Percentiles rank a stretch among this genome's conserved stretches.
phyloP scores from a whole-genome alignment of 2,797 vertebrate species.

The Saxicola maurus region DNA sequence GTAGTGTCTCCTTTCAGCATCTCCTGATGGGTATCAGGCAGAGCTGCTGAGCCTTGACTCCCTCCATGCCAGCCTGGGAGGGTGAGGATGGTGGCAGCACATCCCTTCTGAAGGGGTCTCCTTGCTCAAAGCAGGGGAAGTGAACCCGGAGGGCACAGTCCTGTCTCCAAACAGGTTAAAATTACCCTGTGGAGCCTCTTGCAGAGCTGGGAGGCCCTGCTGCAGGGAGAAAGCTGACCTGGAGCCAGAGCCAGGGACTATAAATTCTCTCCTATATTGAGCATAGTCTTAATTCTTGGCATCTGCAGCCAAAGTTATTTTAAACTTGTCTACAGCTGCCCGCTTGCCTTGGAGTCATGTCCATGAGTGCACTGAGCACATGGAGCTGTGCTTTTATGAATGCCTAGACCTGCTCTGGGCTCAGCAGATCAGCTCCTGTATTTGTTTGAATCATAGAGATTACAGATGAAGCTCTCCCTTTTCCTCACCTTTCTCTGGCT shows the following conservation, averaged over 20 bases:
- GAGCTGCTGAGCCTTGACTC: neutral
- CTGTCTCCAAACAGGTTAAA: neutral
- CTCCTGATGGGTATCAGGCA: neutral
- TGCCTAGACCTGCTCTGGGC: neutral
- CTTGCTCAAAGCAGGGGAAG: neutral
- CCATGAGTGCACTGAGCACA: neutral
- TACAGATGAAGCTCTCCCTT: neutral
- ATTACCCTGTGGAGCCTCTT: neutral
- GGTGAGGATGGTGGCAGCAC: neutral
- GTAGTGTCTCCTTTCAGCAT: neutral
- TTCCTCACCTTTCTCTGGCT: neutral
- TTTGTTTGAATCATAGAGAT: neutral
- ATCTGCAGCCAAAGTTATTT: constrained; percentile 30
- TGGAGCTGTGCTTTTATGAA: neutral
- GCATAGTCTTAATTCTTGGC: constrained; percentile 34
- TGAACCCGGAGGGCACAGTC: accelerated
- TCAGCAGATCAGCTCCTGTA: neutral
- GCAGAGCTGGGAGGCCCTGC: neutral
- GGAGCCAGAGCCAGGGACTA: neutral
- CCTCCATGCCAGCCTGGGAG: neutral
- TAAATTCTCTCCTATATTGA: constrained; percentile 29
- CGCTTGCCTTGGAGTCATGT: neutral
- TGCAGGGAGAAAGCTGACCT: neutral
- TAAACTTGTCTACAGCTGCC: constrained; percentile 46
- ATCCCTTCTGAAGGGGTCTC: neutral